Evolutionary conservation across 2,888 invertebrate species (phyloP), one percentile per base, ranked within the genome.

Genomic region (Eledona agricola): DNA sequence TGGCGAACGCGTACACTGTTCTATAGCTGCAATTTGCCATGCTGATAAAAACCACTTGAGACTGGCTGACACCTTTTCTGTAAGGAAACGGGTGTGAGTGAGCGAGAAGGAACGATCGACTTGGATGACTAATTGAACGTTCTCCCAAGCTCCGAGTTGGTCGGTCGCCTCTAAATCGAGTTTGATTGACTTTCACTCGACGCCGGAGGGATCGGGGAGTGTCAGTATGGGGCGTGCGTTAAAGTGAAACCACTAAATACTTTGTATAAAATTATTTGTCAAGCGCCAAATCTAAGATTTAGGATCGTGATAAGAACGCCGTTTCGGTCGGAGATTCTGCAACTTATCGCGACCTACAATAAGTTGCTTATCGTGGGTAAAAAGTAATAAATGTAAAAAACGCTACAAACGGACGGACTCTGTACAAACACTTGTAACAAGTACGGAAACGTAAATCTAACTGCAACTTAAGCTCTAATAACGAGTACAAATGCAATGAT

Each of bases 1-100:
- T 82, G 52, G 88, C 87, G 79, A 89, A 88, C 71, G 88, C 88
- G 80, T 88, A 88, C 65, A 87, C 84, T 58, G 84, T 84, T 77
- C 84, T 81, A 55, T 72, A 76, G 62, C 60, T 63, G 22, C 57
- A 55, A 56, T 69, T 67, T 59, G 66, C 65, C 70, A 70, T 70
- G 54, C 46, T 55, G 47, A 58, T 56, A 51, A 51, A 16, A 37
- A 45, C 45, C 45, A 45, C 45, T 51, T 31, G 37, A 51, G 32
- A 50, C 23, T 29, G 45, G 20, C 5, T 25, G 45, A 51, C 43
- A 51, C 51, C 37, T 45, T 51, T 31, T 26, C 37, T 37, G 22
- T 4, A 11, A 35, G 22, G 37, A 19, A 37, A 37, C 20, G 12
- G 17, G 38, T 45, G 45, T 22, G 45, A 51, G 45, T 22, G 45